Evolutionary conservation across 2,113 vertebrate genomes (phyloP).

Genomic region (Ceuthmochares aereus): DNA sequence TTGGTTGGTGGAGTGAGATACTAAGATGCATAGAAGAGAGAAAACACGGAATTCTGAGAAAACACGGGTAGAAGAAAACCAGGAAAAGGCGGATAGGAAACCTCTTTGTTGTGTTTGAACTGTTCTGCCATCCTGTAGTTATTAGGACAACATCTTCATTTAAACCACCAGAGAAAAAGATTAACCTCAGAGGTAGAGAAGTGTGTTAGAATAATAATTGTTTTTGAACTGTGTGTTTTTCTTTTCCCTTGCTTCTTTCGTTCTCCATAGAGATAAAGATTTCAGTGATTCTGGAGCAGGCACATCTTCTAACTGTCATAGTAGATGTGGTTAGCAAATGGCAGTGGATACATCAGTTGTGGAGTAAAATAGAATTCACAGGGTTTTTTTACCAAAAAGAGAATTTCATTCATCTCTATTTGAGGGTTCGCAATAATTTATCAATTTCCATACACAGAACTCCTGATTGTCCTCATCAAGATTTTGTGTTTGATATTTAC

Average conservation of each 20-base stretch:
- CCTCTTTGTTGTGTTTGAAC: background rate
- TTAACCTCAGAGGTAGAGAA: background rate
- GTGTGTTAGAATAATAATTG: background rate
- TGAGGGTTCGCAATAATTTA: background rate
- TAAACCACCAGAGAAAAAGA: background rate
- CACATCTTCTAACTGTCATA: background rate
- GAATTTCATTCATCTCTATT: background rate
- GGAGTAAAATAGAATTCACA: background rate
- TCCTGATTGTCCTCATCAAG: background rate
- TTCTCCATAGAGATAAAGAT: background rate
- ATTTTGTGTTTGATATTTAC: background rate
- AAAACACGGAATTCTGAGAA: background rate
- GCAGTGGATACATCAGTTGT: background rate
- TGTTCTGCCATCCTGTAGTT: background rate
- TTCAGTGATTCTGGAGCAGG: background rate
- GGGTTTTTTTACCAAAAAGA: background rate
- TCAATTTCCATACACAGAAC: background rate
- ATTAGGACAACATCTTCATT: background rate
- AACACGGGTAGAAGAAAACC: background rate
- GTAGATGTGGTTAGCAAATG: background rate
- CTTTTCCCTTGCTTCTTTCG: background rate
- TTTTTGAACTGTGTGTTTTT: background rate
- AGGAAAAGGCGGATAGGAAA: background rate
- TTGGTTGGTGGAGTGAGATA: background rate
- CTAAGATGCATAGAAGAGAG: background rate